These are phyloP conservation scores for Serilophus lunatus DNA, from an alignment of 2,113 vertebrate genomes.

Conservation along the genomic window DNA sequence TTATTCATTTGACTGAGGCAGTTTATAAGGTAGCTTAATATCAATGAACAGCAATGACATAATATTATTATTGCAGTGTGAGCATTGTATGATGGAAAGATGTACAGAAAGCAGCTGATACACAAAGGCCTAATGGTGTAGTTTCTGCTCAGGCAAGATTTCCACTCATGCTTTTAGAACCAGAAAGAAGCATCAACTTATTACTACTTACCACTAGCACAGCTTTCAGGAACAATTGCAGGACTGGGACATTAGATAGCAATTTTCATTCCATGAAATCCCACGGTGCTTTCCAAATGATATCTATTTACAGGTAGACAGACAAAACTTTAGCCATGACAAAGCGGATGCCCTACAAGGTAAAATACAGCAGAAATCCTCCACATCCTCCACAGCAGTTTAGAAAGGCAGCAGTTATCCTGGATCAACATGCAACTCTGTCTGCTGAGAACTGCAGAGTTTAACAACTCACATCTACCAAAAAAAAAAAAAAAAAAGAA, in stretches of 20 bases:
- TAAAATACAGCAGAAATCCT: not conserved
- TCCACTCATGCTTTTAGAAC: not conserved
- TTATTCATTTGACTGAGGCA: not conserved
- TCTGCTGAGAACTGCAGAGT: accelerated
- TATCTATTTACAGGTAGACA: not conserved
- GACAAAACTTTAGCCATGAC: not conserved
- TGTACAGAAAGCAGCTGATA: not conserved
- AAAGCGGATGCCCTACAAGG: not conserved
- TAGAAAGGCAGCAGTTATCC: not conserved
- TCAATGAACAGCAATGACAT: not conserved
- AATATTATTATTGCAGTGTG: not conserved
- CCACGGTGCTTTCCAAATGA: not conserved
- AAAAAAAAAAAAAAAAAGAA: not conserved
- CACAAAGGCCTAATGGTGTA: not conserved
- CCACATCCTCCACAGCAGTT: not conserved
- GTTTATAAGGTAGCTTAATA: not conserved
- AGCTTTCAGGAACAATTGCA: not conserved
- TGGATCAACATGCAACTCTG: not conserved
- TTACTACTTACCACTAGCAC: not conserved
- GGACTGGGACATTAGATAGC: not conserved
- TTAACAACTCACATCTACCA: not conserved
- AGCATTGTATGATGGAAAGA: not conserved
- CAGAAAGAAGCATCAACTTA: not conserved
- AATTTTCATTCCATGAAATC: not conserved
- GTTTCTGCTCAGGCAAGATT: not conserved